Base-by-base conservation (phyloP, 2,797 vertebrate species). In the Leuciscus waleckii region DNA sequence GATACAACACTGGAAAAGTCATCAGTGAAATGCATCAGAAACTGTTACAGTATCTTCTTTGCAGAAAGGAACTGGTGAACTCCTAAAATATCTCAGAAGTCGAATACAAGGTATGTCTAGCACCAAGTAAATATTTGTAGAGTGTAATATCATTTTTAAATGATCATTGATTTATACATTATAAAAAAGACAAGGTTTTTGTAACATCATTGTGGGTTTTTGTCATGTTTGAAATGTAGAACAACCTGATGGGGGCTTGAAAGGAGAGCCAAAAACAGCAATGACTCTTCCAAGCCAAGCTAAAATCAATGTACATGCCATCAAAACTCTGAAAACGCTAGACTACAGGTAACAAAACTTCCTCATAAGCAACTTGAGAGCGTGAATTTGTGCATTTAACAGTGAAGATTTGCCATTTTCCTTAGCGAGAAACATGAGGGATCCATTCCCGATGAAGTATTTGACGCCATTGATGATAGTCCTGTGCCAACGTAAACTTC, bases 11-110 rank as follows among this genome's bases (percentile, higher is more conserved):
- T 5, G 2, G 23, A n/a, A 54, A 56, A 63, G 4, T 74, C 32
- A 17, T 49, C 46, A 17, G 46, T 68, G 5, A n/a, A 32, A 21
- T 74, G 32, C 10, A 46, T 29, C 3, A 43, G 58, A 56, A 41
- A 37, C 41, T 85, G 13, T 61, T 71, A 4, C 86, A 39, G 85
- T 85, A 26, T 91, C 65, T 70, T 56, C 54, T 82, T 91, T 90
- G 90, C 93, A 99, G 97, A 99, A 97, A 95, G 97, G 98, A 92
- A 99, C 98, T 81, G 94, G 95, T 90, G 97, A 98, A 84, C 95
- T 99, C 49, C 94, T 99, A 88, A 98, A 97, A 87, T 99, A 98
- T 3, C 92, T 99, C 58, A 94, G 93, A 91, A 97, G 97, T 92
- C 96, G 97, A 95, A 94, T 99, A 84, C 94, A 96, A 99, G 98